These are phyloP conservation scores for Ectobius pallidus DNA, from an alignment of 2,888 invertebrate genomes.

Conservation along the genomic window DNA sequence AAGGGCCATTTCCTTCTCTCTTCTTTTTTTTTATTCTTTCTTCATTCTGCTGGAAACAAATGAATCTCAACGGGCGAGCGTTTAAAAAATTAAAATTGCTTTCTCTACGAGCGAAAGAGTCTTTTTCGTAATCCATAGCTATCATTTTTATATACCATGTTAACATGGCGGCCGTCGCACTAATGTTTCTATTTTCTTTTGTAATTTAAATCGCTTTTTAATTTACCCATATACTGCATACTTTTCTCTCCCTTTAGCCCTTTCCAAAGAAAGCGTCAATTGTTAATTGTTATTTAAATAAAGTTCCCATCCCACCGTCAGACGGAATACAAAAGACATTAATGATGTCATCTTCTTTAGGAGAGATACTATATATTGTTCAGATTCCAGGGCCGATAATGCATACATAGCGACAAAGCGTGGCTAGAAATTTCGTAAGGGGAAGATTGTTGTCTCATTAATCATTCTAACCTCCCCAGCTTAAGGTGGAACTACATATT, in stretches of 20 bases:
- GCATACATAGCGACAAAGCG: no score
- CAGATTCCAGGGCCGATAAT: no score
- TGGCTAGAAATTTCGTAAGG: no score
- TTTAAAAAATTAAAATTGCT: constrained; percentile 5
- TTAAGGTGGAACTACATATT: no score
- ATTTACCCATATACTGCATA: neutral
- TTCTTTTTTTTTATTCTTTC: neutral
- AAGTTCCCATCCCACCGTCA: neutral
- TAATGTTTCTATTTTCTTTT: neutral
- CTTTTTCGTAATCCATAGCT: neutral
- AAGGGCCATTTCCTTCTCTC: no score
- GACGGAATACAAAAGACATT: neutral
- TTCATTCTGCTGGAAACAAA: neutral
- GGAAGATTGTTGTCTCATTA: no score
- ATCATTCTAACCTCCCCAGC: no score
- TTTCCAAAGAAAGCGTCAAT: neutral
- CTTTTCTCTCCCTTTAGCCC: neutral
- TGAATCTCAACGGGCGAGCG: neutral
- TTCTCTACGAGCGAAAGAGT: neutral
- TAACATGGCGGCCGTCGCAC: neutral
- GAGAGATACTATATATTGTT: no score
- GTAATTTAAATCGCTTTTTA: neutral
- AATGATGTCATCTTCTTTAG: neutral
- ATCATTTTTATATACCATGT: neutral
- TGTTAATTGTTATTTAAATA: constrained; percentile 5